Base-by-base conservation (phyloP, 1,140 invertebrate genomes). In the Drosophila mauritiana region DNA sequence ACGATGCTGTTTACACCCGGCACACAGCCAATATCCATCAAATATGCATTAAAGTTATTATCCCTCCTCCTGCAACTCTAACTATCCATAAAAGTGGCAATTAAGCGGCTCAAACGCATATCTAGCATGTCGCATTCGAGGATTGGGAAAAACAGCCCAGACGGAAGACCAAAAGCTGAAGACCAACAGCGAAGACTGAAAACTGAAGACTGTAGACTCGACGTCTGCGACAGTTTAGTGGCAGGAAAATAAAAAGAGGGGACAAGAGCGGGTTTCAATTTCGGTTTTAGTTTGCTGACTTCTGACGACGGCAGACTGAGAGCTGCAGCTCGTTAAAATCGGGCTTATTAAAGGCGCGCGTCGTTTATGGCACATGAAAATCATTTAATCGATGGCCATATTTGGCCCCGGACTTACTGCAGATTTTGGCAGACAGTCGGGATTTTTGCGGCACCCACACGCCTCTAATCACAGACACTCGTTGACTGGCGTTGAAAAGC, bases 301-400 rank as follows among this genome's bases (percentile, higher is more conserved):
- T 12, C 54, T 45, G 56, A 58, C 73, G 82, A 82, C 85, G 12
- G 22, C 43, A 65, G 63, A 62, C 57, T 64, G n/a, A 27, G 48
- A 43, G 53, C 73, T 64, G 83, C 74, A 86, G 83, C 83, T 86
- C 79, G 83, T 86, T 86, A 86, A 88, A 88, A 56, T 51, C 58
- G 70, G 72, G 79, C 79, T 86, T 86, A 86, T 86, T 86, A 86
- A 88, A 86, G 83, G 83, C 83, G 73, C 83, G 80, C 83, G 76
- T 88, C 83, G 83, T 86, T 86, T 86, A 86, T 86, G 83, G 83
- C 83, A 83, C 83, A 86, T 86, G 83, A 86, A 86, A 86, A 86
- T 88, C 79, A 83, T 88, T 86, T 86, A 86, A 86, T 86, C 82
- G 82, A 73, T 82, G 83, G 70, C 83, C 83, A 88, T 88, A 83